Evolutionary conservation across 2,113 vertebrate genomes (phyloP), one percentile per base, ranked within the genome.

Genomic region (Empidonax traillii): DNA sequence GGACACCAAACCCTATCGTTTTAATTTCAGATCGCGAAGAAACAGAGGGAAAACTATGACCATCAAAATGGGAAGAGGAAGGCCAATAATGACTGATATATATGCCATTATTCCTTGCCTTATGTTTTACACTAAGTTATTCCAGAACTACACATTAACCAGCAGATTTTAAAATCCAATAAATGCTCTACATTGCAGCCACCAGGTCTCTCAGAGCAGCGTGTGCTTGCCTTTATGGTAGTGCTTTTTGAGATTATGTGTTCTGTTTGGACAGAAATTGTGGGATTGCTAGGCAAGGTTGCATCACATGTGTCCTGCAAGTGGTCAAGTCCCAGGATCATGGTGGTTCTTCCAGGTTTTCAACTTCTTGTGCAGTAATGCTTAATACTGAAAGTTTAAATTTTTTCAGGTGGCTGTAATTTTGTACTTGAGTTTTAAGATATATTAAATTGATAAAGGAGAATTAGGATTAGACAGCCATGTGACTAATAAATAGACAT

Each of bases 41-140:
- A 85, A 53, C 14, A 67, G 47, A 59, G 74, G 17, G 24, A 74
- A 53, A 78, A 28, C 27, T 52, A 5, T 0, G 2, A 35, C 27
- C 13, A 16, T 41, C n/a, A 72, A 49, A 85, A 47, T 12, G 9
- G 28, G 14, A 28, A 31, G 30, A 7, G 20, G 21, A 46, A 27
- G 21, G 19, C 27, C 13, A 24, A 6, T n/a, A 51, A 27, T 21
- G 46, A 51, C 35, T 0, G 0, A 44, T 31, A 35, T 2, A 2
- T 15, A 17, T 9, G 17, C 31, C 59, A 33, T 51, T 44, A 67
- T 47, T 35, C 62, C 15, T 59, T 73, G 46, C 41, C 23, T 78
- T 74, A 14, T 10, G 5, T 73, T 46, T 78, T 18, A 43, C 1
- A 2, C 12, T 18, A 51, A 23, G 17, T 53, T 87, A 27, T 63